phyloP scores from a whole-genome alignment of 1,140 invertebrate species.

The Drosophila lacteicornis region DNA sequence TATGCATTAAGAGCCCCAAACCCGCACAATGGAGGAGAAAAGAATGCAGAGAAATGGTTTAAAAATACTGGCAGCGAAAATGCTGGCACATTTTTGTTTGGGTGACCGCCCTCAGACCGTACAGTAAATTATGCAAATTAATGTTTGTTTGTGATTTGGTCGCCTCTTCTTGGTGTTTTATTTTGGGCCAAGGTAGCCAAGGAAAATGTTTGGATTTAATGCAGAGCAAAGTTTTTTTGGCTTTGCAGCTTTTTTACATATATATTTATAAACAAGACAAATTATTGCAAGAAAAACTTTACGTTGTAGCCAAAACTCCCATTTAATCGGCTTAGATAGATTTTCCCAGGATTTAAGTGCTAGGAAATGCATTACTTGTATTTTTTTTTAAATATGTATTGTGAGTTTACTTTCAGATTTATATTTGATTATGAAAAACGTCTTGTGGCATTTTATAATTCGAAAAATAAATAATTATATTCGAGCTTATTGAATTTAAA shows the following conservation, averaged over 20 bases:
- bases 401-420: too few relatives aligned
- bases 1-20: slow-evolving; percentile 75
- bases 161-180: slow-evolving; percentile 16
- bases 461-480: too few relatives aligned
- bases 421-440: too few relatives aligned
- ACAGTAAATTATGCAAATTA: slow-evolving; percentile 79
- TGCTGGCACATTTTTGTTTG: slow-evolving; percentile 50
- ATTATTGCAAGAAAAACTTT: background rate
- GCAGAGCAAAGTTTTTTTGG: slow-evolving; percentile 11
- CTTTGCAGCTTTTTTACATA: slow-evolving; percentile 1
- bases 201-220: slow-evolving; percentile 29
- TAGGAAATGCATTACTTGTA: background rate
- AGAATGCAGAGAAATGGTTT: slow-evolving; percentile 50
- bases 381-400: background rate
- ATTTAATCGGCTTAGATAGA: background rate
- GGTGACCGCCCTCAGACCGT: slow-evolving; percentile 46
- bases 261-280: background rate
- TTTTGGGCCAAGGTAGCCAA: slow-evolving; percentile 19
- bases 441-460: too few relatives aligned
- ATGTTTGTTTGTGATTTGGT: slow-evolving; percentile 75
- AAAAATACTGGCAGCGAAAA: slow-evolving; percentile 69
- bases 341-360: background rate
- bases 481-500: too few relatives aligned
- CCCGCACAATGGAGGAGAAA: slow-evolving; percentile 39
- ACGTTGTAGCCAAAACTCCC: background rate